A percentile compares a stretch with the other conserved stretches of the same genome.
Evolutionary conservation across 2,888 invertebrate species (phyloP).

Genomic region (Cabera pusaria): DNA sequence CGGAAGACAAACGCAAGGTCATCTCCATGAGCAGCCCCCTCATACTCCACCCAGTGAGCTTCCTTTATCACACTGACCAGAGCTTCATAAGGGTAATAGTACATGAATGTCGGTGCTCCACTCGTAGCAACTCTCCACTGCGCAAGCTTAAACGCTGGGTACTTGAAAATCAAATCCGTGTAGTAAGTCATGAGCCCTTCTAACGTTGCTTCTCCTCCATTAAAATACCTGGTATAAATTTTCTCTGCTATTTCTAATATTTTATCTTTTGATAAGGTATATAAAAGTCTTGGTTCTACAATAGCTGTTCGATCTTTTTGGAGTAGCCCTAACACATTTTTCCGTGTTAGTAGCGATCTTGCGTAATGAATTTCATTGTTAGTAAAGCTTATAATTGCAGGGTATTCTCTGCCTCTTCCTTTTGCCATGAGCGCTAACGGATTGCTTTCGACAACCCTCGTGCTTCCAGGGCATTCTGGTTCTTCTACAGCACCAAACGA

Average conservation of each 20-base stretch:
- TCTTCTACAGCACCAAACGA: too few relatives aligned
- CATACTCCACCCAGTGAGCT: constrained; percentile 38
- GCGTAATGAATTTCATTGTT: constrained; percentile 29
- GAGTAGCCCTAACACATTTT: constrained; percentile 1
- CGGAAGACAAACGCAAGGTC: constrained; percentile 70
- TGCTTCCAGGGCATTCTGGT: constrained; percentile 27
- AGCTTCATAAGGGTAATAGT: constrained; percentile 70
- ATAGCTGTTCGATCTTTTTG: constrained; percentile 7
- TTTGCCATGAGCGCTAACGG: constrained; percentile 37
- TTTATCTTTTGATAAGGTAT: constrained; percentile 24
- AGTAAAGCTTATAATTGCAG: constrained; percentile 37
- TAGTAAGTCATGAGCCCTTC: constrained; percentile 28
- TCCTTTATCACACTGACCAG: constrained; percentile 59
- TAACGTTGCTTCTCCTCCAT: constrained; percentile 22
- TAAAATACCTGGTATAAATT: constrained; percentile 33
- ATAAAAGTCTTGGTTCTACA: constrained; percentile 28
- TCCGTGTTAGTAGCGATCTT: constrained; percentile 6
- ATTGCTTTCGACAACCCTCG: constrained; percentile 39
- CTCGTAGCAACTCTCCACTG: constrained; percentile 29
- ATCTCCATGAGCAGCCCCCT: constrained; percentile 64
- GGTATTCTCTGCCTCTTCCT: constrained; percentile 40
- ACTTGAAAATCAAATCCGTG: constrained; percentile 33
- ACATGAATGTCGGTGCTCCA: constrained; percentile 62
- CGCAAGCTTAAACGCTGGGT: constrained; percentile 40
- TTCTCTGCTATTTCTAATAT: constrained; percentile 25